Evolutionary conservation across 1,140 invertebrate species (phyloP).

Genomic region (Nautilus pompilius): DNA sequence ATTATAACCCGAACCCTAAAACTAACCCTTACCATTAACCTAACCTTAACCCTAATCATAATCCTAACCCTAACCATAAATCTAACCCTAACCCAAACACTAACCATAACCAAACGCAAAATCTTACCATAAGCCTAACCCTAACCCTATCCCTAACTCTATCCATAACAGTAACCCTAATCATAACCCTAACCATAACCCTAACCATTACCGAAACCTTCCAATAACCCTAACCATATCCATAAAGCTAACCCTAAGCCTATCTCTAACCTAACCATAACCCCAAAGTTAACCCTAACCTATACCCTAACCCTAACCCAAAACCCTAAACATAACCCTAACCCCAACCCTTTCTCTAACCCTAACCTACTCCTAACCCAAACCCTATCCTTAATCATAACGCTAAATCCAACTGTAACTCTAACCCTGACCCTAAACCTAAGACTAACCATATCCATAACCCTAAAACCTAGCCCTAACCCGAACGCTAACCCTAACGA

Average conservation of each 20-base stretch:
- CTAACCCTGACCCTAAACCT: neutral
- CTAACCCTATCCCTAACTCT: neutral
- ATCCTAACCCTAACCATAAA: neutral
- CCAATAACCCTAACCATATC: neutral
- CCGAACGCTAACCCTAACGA: neutral
- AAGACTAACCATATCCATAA: neutral
- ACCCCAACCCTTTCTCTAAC: neutral
- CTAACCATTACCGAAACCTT: neutral
- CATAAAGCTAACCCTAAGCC: neutral
- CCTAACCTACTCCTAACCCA: neutral
- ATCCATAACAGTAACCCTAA: neutral
- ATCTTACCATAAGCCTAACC: too few relatives aligned
- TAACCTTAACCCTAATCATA: neutral
- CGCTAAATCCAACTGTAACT: neutral
- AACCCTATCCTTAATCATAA: neutral
- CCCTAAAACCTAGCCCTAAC: neutral
- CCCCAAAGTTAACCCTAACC: neutral
- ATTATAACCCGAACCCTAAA: neutral
- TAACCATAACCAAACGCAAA: too few relatives aligned
- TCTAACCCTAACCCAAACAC: neutral
- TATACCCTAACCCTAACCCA: slow-evolving; percentile 1
- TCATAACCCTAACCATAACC: neutral
- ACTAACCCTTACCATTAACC: neutral
- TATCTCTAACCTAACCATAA: neutral
- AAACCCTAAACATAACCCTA: neutral